Evolutionary conservation across 2,113 vertebrate species (phyloP).

Genomic region (Tetraodon nigroviridis): DNA sequence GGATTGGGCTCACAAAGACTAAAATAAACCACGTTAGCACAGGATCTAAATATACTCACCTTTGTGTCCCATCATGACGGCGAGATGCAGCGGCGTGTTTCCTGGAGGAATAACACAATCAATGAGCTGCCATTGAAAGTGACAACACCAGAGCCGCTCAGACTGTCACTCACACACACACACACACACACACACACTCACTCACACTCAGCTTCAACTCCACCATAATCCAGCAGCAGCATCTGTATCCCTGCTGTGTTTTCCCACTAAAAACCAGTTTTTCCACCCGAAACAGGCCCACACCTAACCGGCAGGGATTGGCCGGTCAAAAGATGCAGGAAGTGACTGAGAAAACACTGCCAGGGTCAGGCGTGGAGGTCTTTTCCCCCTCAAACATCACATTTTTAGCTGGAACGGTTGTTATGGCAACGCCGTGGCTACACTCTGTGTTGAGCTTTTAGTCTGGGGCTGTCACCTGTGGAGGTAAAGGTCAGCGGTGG

Average conservation of each 20-base stretch:
- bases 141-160: constrained; percentile 3
- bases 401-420: background rate
- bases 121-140: constrained; percentile 13
- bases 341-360: background rate
- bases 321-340: constrained; percentile 10
- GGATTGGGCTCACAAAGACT: background rate
- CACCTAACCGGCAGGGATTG: constrained; percentile 1
- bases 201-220: constrained; percentile 8
- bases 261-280: constrained; percentile 12
- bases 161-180: too few relatives aligned
- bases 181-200: too few relatives aligned
- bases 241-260: constrained; percentile 13
- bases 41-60: constrained; percentile 75
- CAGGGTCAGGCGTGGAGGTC: constrained; percentile 7
- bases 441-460: too few relatives aligned
- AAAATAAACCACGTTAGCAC: constrained; percentile 2
- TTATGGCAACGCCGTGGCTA: too few relatives aligned
- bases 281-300: background rate
- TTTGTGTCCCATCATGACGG: constrained; percentile 99
- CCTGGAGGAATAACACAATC: constrained; percentile 71
- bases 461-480: too few relatives aligned
- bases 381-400: too few relatives aligned
- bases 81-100: constrained; percentile 97
- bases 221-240: constrained; percentile 14
- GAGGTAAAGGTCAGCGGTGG: too few relatives aligned